phyloP scores from a whole-genome alignment of 2,888 invertebrate species.

The Prionchulus punctatus region DNA sequence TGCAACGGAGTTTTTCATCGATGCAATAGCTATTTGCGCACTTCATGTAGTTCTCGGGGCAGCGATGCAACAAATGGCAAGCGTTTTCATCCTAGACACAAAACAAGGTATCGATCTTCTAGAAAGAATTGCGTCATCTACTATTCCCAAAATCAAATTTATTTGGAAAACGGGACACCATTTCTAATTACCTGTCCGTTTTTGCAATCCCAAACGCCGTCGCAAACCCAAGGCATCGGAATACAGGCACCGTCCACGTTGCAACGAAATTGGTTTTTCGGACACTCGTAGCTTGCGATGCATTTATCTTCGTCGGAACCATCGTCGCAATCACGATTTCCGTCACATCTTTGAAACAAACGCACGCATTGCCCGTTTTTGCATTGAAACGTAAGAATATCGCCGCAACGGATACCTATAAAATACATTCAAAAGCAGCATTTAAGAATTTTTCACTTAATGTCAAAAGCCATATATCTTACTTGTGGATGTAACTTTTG shows the following conservation, averaged over 20 bases:
- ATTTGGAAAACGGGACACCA: too few species aligned
- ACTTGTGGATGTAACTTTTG: too few species aligned
- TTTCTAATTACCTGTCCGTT: conserved; percentile 10
- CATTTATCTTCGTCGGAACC: conserved; percentile 2
- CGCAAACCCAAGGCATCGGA: conserved; percentile 16
- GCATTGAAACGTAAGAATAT: too few species aligned
- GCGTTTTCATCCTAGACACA: background rate
- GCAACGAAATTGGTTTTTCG: conserved; percentile 9
- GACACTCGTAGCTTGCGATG: background rate
- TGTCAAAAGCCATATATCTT: too few species aligned
- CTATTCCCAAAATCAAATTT: too few species aligned
- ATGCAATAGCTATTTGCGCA: conserved; percentile 3
- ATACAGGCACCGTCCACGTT: conserved; percentile 14
- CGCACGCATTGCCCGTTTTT: background rate
- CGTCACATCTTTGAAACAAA: background rate
- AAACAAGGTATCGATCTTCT: background rate
- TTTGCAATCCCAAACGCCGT: conserved; percentile 16
- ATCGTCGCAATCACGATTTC: conserved; percentile 3
- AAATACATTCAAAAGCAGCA: too few species aligned
- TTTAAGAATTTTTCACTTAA: too few species aligned
- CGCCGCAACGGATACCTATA: too few species aligned
- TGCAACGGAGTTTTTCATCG: background rate
- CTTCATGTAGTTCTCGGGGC: conserved; percentile 1
- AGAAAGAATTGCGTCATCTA: too few species aligned
- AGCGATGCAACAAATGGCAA: background rate